phyloP scores from a whole-genome alignment of 2,113 vertebrate species.

The Tachuris rubrigastra region DNA sequence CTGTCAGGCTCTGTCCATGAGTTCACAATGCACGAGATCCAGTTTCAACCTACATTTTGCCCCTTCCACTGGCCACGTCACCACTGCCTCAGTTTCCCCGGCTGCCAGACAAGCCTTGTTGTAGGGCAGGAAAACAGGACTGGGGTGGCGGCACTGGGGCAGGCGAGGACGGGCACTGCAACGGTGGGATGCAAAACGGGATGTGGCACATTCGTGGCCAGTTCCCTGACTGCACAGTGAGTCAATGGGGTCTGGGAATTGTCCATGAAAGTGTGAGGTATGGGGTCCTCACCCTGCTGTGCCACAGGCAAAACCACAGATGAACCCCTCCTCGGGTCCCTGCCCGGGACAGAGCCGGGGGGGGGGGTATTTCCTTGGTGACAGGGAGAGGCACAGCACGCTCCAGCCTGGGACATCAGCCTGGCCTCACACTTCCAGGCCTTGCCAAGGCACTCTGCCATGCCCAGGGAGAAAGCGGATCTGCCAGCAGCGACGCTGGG shows the following conservation, averaged over 20 bases:
- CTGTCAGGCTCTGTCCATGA: accelerated
- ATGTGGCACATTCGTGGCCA: accelerated
- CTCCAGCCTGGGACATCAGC: background rate
- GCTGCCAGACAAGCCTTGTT: accelerated
- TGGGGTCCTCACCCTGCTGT: background rate
- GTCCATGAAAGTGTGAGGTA: background rate
- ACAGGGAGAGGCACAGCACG: background rate
- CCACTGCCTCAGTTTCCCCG: background rate
- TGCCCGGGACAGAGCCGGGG: accelerated
- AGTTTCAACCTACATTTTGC: background rate
- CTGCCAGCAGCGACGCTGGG: background rate
- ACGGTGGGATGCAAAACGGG: background rate
- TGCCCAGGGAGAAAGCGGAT: background rate
- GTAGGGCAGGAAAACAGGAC: accelerated
- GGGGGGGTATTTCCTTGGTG: background rate
- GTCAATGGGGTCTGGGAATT: background rate
- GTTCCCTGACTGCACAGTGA: background rate
- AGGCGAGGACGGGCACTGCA: accelerated
- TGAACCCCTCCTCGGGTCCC: background rate
- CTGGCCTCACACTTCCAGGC: background rate
- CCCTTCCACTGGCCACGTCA: accelerated
- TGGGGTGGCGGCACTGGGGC: accelerated
- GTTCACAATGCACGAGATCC: accelerated
- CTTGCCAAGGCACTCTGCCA: background rate
- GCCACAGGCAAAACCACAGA: background rate